Conservation (phyloP, 2,113 vertebrate genomes). For the Pionites leucogaster region DNA sequence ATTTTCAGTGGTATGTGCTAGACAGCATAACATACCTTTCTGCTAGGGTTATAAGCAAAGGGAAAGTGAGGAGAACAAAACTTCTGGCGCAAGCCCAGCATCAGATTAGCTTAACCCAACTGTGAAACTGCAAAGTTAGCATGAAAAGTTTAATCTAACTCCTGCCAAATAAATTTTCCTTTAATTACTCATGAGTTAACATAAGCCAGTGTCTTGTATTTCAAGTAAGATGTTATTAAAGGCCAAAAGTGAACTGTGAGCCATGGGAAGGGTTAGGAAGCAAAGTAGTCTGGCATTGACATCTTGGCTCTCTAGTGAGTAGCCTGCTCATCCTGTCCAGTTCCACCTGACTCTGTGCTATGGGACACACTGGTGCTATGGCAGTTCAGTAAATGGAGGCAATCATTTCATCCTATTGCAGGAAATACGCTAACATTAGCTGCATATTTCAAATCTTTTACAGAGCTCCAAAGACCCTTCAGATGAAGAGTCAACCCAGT, state of each 20-base stretch:
- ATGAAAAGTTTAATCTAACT: conserved; percentile 24
- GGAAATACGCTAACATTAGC: not conserved
- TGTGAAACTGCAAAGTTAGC: conserved; percentile 45
- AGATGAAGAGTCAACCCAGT: conserved; percentile 78
- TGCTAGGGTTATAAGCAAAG: not conserved
- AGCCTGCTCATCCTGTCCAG: not conserved
- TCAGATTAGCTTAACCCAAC: conserved; percentile 22
- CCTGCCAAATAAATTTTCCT: conserved; percentile 35
- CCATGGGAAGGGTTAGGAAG: not conserved
- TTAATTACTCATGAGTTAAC: conserved; percentile 14
- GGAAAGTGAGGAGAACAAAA: not conserved
- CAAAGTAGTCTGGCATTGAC: not conserved
- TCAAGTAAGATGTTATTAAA: conserved; percentile 16
- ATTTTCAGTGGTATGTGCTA: not conserved
- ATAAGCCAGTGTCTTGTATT: not conserved
- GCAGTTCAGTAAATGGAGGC: not conserved
- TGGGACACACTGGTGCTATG: not conserved
- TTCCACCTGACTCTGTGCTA: not conserved
- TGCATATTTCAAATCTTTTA: not conserved
- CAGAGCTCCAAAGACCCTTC: conserved; percentile 86
- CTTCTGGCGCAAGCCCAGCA: not conserved
- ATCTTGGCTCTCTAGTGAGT: not conserved
- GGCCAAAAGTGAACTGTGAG: not conserved
- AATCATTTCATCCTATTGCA: not conserved
- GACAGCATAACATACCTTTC: not conserved